phyloP scores from a whole-genome alignment of 2,113 vertebrate species.

The Cervus canadensis region DNA sequence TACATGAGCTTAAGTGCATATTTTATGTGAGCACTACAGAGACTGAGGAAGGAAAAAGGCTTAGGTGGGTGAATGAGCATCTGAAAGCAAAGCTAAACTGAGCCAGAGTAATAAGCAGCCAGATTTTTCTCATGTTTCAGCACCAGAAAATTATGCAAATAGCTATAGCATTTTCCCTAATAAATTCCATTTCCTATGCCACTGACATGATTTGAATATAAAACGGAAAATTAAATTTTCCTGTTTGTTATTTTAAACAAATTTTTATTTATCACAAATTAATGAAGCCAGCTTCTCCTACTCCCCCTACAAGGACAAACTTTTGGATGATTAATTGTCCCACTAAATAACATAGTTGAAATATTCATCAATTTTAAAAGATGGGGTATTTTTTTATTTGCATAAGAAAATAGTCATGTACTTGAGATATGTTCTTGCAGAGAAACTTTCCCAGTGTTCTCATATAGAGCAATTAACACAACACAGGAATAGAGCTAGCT shows the following conservation, averaged over 20 bases:
- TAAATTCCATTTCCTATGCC: constrained; percentile 60
- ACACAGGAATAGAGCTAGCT: neutral
- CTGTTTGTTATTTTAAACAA: constrained; percentile 40
- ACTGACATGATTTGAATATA: constrained; percentile 63
- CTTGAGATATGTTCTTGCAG: constrained; percentile 13
- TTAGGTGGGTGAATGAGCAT: constrained; percentile 31
- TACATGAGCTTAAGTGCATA: constrained; percentile 30
- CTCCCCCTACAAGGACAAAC: neutral
- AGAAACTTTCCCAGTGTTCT: constrained; percentile 51
- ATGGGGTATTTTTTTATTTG: constrained; percentile 3
- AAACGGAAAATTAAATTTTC: constrained; percentile 60
- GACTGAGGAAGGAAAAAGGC: neutral
- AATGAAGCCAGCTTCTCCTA: constrained; percentile 16
- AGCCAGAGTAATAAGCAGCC: neutral
- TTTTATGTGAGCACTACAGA: constrained; percentile 16
- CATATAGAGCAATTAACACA: constrained; percentile 57
- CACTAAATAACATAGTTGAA: neutral
- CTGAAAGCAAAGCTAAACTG: constrained; percentile 45
- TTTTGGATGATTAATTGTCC: constrained; percentile 17
- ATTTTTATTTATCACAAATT: constrained; percentile 39
- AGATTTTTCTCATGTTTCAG: constrained; percentile 51
- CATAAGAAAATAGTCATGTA: neutral
- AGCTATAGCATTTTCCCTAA: constrained; percentile 47
- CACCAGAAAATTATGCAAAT: constrained; percentile 67
- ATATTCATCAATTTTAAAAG: constrained; percentile 14